Evolutionary conservation across 2,113 vertebrate genomes (phyloP).

Genomic region (Lepisosteus oculatus): DNA sequence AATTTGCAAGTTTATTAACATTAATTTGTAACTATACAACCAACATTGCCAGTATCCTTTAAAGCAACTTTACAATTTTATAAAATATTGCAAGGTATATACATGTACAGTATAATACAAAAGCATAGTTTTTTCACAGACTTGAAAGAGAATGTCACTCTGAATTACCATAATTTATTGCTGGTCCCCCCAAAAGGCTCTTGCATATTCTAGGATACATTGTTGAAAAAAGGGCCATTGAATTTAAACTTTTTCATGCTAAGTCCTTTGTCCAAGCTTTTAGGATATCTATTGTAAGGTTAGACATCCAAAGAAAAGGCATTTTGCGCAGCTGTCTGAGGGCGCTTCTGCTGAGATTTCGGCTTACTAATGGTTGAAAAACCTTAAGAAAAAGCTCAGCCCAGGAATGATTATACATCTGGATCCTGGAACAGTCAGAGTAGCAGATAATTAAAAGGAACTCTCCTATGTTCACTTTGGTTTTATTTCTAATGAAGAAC

Average conservation of each 20-base stretch:
- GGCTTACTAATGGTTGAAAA: conserved; percentile 54
- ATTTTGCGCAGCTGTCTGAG: conserved; percentile 59
- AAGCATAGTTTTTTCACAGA: neutral
- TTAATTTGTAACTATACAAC: conserved; percentile 8
- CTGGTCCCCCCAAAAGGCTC: neutral
- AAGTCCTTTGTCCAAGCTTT: conserved; percentile 61
- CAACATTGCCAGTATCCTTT: no score
- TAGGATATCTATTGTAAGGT: conserved; percentile 67
- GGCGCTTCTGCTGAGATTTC: conserved; percentile 51
- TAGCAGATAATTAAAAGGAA: conserved; percentile 49
- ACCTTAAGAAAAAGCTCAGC: conserved; percentile 59
- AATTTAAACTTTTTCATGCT: conserved; percentile 55
- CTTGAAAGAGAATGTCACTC: neutral
- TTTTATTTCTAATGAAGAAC: conserved; percentile 27
- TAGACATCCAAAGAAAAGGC: conserved; percentile 67
- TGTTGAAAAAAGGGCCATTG: conserved; percentile 68
- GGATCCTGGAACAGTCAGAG: conserved; percentile 52
- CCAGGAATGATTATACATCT: conserved; percentile 54
- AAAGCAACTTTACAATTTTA: no score
- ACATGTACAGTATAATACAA: no score
- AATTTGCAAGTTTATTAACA: conserved; percentile 5
- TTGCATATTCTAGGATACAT: conserved; percentile 51
- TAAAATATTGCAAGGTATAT: no score
- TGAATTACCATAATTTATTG: neutral
- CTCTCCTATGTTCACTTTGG: conserved; percentile 59